A percentile compares a stretch with the other conserved stretches of the same genome.
phyloP scores from a whole-genome alignment of 2,888 invertebrate species.

The Craniophora ligustri region DNA sequence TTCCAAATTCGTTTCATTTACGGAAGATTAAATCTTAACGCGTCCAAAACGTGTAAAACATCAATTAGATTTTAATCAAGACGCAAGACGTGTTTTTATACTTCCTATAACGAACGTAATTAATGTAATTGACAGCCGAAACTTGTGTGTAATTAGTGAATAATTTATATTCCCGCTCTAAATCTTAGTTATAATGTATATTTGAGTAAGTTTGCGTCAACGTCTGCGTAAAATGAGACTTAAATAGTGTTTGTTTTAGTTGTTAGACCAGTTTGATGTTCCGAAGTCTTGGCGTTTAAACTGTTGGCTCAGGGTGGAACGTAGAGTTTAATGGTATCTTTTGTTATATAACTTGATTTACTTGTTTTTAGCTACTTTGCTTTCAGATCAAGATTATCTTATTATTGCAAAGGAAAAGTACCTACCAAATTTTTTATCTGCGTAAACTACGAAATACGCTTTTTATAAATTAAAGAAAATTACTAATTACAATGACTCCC shows the following conservation, averaged over 20 bases:
- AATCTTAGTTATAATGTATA: slow-evolving; percentile 47
- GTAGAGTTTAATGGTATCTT: slow-evolving; percentile 14
- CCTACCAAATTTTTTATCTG: too few relatives aligned
- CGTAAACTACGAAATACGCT: too few relatives aligned
- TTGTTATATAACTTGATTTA: neutral
- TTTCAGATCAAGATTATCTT: neutral
- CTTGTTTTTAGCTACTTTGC: neutral
- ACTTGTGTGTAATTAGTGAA: slow-evolving; percentile 41
- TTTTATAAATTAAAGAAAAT: too few relatives aligned
- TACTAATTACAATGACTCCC: too few relatives aligned
- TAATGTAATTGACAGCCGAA: slow-evolving; percentile 34
- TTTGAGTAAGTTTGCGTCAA: slow-evolving; percentile 45
- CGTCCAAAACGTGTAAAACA: slow-evolving; percentile 33
- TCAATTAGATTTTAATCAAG: slow-evolving; percentile 33
- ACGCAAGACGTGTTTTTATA: slow-evolving; percentile 34
- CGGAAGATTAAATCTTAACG: slow-evolving; percentile 37
- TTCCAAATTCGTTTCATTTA: slow-evolving; percentile 19
- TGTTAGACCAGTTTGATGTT: slow-evolving; percentile 37
- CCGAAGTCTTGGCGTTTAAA: slow-evolving; percentile 27
- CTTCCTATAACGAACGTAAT: slow-evolving; percentile 36
- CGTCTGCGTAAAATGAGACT: slow-evolving; percentile 46
- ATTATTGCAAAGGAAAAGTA: too few relatives aligned
- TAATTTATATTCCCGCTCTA: slow-evolving; percentile 35
- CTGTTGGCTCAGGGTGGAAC: slow-evolving; percentile 20
- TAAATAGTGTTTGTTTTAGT: slow-evolving; percentile 44